Evolutionary conservation across 2,113 vertebrate genomes (phyloP).

Genomic region (Carassius gibelio): DNA sequence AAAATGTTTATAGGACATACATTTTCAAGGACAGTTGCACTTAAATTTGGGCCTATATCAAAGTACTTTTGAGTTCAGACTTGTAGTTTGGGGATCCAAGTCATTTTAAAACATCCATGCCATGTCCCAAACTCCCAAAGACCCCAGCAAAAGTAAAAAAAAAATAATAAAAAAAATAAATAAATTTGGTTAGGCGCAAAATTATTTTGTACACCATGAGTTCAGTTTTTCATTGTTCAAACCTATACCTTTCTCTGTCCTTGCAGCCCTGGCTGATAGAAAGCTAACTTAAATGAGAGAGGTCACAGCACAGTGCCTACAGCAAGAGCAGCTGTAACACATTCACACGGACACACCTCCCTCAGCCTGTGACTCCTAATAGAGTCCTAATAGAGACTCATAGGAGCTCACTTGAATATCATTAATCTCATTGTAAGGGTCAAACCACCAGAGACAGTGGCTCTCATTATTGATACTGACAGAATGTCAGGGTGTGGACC

Average conservation of each 20-base stretch:
- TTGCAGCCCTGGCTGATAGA: neutral
- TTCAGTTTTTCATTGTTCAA: neutral
- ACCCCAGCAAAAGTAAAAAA: neutral
- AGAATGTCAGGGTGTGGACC: neutral
- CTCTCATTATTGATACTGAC: neutral
- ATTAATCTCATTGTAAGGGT: constrained; percentile 34
- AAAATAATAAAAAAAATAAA: no score
- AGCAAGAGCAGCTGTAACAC: constrained; percentile 18
- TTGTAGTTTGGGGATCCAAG: neutral
- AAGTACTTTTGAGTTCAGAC: neutral
- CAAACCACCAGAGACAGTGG: neutral
- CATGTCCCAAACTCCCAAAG: neutral
- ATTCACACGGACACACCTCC: constrained; percentile 6
- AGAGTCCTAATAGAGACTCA: constrained; percentile 4
- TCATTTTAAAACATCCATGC: neutral
- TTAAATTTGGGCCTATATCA: neutral
- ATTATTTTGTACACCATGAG: neutral
- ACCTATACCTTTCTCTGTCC: constrained; percentile 6
- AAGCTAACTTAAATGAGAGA: neutral
- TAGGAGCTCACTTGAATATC: constrained; percentile 11
- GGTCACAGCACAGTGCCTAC: neutral
- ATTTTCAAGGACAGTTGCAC: neutral
- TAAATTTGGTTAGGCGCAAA: neutral
- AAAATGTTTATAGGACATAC: neutral
- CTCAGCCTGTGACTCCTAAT: constrained; percentile 15